Conservation (phyloP, 2,113 vertebrate species). For the Mirounga angustirostris region DNA sequence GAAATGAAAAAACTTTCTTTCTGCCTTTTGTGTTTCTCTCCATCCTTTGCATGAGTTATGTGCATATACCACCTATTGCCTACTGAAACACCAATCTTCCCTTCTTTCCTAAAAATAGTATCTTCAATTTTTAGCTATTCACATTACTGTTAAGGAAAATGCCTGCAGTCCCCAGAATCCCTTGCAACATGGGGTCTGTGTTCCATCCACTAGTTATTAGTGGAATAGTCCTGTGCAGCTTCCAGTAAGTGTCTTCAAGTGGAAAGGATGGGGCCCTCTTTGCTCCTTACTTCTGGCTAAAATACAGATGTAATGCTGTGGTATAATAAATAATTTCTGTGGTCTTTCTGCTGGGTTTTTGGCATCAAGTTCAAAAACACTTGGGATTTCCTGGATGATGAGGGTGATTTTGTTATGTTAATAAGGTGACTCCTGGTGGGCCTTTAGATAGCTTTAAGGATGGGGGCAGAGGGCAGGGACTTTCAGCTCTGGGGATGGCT, state of each 20-base stretch:
- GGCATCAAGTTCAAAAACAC: not conserved
- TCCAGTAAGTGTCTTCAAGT: not conserved
- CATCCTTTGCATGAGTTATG: not conserved
- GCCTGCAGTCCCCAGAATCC: not conserved
- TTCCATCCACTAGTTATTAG: not conserved
- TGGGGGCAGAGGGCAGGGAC: not conserved
- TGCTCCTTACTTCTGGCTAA: not conserved
- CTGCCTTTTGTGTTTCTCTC: constrained; percentile 16
- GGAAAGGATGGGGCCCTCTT: not conserved
- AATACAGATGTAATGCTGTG: not conserved
- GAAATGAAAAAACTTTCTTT: not conserved
- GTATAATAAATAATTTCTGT: not conserved
- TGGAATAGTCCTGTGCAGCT: not conserved
- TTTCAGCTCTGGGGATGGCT: not conserved
- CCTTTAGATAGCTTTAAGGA: not conserved
- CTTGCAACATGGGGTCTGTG: not conserved
- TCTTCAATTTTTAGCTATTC: not conserved
- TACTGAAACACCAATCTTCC: not conserved
- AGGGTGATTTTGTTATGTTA: not conserved
- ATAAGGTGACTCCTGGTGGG: not conserved
- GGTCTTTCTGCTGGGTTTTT: not conserved
- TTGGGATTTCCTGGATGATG: not conserved
- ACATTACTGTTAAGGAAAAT: not conserved
- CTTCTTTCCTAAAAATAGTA: not conserved
- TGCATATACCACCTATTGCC: not conserved